Evolutionary conservation across 1,140 invertebrate species (phyloP).

Genomic region (Aphaenogaster rudis): DNA sequence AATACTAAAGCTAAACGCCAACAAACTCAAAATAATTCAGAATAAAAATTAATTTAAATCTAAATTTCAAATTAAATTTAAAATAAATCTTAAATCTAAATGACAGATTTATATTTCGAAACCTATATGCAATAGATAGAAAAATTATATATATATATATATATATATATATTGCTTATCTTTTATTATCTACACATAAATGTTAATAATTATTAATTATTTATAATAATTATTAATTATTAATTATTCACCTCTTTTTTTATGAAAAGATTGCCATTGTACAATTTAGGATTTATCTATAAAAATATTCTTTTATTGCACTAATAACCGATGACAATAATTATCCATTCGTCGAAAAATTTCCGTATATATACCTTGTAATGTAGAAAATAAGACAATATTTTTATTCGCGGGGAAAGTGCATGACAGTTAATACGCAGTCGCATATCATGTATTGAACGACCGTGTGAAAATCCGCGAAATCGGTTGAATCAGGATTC

Average conservation of each 20-base stretch:
- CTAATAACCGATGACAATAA: not conserved
- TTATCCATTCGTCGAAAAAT: not conserved
- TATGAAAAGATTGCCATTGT: not conserved
- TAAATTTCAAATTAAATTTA: not conserved
- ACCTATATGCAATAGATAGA: not conserved
- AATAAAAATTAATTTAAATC: slow-evolving; percentile 1
- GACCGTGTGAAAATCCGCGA: slow-evolving; percentile 19
- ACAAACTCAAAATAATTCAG: not conserved
- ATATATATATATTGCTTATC: not conserved
- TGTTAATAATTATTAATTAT: not conserved
- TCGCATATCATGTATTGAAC: not conserved
- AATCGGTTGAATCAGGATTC: slow-evolving; percentile 32
- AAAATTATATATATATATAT: not conserved
- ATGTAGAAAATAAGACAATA: not conserved
- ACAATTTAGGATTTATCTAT: not conserved
- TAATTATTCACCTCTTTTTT: not conserved
- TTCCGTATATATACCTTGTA: not conserved
- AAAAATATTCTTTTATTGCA: not conserved
- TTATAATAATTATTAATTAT: not conserved
- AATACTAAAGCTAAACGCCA: not conserved
- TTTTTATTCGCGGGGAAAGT: not conserved
- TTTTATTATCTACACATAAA: not conserved
- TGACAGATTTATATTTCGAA: not conserved
- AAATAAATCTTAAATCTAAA: not conserved
- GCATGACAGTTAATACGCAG: not conserved